These are phyloP conservation scores for Phrynosoma platyrhinos DNA, from an alignment of 2,113 vertebrate species.

Conservation along the genomic window DNA sequence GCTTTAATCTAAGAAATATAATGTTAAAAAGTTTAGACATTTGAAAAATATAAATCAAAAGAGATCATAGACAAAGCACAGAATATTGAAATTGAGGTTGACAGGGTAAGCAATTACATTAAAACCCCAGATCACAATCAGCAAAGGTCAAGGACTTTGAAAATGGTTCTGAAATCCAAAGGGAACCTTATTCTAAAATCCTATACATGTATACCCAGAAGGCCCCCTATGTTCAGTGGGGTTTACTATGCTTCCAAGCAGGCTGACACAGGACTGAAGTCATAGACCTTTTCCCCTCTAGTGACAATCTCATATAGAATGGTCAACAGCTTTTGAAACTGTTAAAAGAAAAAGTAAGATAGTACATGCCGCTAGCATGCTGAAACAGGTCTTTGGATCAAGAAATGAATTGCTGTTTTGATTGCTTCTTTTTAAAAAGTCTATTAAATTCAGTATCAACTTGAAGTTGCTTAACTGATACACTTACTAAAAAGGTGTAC, in stretches of 20 bases:
- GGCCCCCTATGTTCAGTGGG: background rate
- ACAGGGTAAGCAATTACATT: background rate
- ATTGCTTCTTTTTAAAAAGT: background rate
- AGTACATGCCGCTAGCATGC: background rate
- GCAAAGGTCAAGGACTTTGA: background rate
- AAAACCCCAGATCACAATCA: background rate
- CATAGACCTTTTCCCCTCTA: background rate
- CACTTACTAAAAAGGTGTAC: slow-evolving; percentile 7
- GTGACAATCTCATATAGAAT: no score
- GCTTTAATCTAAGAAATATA: slow-evolving; percentile 90
- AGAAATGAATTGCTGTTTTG: background rate
- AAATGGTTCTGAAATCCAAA: background rate
- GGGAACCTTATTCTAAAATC: background rate
- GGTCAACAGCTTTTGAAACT: background rate
- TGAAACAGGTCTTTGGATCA: background rate
- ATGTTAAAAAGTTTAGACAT: slow-evolving; percentile 48
- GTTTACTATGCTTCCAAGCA: background rate
- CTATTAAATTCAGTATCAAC: background rate
- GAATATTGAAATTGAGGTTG: background rate
- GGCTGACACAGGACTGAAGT: background rate
- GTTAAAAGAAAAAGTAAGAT: background rate
- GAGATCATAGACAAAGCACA: slow-evolving; percentile 3
- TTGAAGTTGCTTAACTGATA: background rate
- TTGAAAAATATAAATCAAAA: slow-evolving; percentile 45
- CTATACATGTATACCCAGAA: background rate